Evolutionary conservation across 2,888 invertebrate genomes (phyloP).

Genomic region (Hyppa rectilinea): DNA sequence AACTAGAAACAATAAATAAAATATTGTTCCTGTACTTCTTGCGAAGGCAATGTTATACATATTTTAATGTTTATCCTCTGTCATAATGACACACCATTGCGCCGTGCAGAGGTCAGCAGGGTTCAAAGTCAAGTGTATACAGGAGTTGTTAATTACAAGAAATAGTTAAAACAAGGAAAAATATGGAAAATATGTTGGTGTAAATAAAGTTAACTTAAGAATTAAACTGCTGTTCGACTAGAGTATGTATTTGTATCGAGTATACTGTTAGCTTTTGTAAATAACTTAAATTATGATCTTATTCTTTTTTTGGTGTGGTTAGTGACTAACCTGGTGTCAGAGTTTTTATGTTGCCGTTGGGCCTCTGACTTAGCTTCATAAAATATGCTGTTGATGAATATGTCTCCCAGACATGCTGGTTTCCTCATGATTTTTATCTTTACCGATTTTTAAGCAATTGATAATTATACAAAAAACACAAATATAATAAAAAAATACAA

Average conservation of each 20-base stretch:
- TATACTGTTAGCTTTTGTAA: not conserved
- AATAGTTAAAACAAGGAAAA: conserved; percentile 30
- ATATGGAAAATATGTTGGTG: not conserved
- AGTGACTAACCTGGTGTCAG: too few species aligned
- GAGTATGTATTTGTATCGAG: not conserved
- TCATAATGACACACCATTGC: conserved; percentile 22
- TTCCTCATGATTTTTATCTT: too few species aligned
- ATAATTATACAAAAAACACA: too few species aligned
- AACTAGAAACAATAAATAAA: not conserved
- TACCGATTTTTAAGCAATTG: too few species aligned
- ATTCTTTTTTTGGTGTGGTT: too few species aligned
- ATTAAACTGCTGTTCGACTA: not conserved
- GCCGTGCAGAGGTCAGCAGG: conserved; percentile 14
- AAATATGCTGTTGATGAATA: too few species aligned
- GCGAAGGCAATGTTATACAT: conserved; percentile 1
- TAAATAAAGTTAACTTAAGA: not conserved
- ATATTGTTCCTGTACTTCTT: not conserved
- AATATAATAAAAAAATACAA: too few species aligned
- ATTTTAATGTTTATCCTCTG: conserved; percentile 6
- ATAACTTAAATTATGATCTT: too few species aligned
- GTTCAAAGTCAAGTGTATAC: conserved; percentile 48
- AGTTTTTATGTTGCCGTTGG: too few species aligned
- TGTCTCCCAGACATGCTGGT: too few species aligned
- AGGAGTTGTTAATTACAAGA: conserved; percentile 16
- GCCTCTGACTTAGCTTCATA: too few species aligned